Conservation (phyloP, 2,113 vertebrate genomes). For the Upupa epops region DNA sequence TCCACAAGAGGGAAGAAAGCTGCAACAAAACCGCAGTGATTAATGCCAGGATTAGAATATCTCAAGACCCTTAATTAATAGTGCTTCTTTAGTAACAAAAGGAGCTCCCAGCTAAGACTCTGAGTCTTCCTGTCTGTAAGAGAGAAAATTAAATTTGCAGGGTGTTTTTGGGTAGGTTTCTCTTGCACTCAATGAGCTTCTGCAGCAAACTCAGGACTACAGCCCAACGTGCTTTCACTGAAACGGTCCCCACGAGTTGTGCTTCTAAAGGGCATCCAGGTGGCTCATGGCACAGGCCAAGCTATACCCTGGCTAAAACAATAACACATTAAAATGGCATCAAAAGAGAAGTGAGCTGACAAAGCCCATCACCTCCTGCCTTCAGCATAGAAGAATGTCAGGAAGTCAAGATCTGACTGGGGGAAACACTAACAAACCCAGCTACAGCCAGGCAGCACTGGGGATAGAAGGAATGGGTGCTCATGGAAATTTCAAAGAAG, state of each 20-base stretch:
- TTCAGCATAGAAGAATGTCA: conserved; percentile 18
- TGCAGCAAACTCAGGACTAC: neutral
- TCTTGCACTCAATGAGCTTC: neutral
- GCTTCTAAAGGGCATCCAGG: neutral
- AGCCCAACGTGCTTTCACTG: neutral
- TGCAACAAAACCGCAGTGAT: neutral
- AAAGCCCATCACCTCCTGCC: neutral
- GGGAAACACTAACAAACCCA: neutral
- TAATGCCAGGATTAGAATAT: conserved; percentile 8
- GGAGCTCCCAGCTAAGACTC: neutral
- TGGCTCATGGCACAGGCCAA: neutral
- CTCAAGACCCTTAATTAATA: neutral
- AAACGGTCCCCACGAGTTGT: neutral
- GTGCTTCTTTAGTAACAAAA: neutral
- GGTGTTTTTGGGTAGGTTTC: neutral
- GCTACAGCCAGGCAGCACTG: neutral
- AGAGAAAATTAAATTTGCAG: neutral
- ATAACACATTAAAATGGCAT: neutral
- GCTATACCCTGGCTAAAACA: neutral
- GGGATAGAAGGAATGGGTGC: neutral
- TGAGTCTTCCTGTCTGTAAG: neutral
- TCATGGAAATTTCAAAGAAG: neutral
- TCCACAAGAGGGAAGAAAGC: neutral
- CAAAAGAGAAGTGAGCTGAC: conserved; percentile 1
- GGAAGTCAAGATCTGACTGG: neutral